A percentile compares a stretch with the other conserved stretches of the same genome.
These are phyloP conservation scores for Melanotaenia boesemani DNA, from an alignment of 2,797 vertebrate genomes.

Conservation along the genomic window DNA sequence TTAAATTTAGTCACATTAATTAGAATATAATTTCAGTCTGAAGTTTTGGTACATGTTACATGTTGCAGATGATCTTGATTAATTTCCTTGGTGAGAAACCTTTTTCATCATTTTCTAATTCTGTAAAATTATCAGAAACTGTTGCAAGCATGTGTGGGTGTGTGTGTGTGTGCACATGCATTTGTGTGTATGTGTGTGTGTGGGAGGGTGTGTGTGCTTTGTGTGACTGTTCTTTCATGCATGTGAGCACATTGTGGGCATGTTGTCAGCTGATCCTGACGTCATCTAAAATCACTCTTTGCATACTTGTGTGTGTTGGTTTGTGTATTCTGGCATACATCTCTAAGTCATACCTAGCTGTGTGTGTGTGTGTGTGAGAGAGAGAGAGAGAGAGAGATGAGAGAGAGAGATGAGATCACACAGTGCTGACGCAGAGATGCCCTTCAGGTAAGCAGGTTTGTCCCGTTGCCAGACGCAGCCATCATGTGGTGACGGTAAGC, in stretches of 20 bases:
- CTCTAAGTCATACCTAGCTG: slow-evolving; percentile 1
- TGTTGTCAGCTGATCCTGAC: not conserved
- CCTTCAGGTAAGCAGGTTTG: slow-evolving; percentile 80
- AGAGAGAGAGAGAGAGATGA: not conserved
- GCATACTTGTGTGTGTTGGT: not conserved
- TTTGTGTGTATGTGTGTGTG: too few relatives aligned
- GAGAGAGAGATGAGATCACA: slow-evolving; percentile 54
- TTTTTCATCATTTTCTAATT: too few relatives aligned
- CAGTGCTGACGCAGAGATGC: slow-evolving; percentile 63
- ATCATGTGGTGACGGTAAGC: slow-evolving; percentile 72
- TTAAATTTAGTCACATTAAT: too few relatives aligned
- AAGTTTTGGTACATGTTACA: too few relatives aligned
- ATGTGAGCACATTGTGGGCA: not conserved
- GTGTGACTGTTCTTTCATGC: too few relatives aligned
- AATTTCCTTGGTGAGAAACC: too few relatives aligned
- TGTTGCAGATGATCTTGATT: too few relatives aligned
- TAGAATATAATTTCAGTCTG: too few relatives aligned
- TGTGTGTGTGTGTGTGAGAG: slow-evolving; percentile 15
- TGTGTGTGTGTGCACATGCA: too few relatives aligned
- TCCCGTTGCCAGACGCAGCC: slow-evolving; percentile 61
- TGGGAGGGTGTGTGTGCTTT: too few relatives aligned
- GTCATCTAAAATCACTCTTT: not conserved
- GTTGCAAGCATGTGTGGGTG: too few relatives aligned
- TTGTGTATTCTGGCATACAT: slow-evolving; percentile 31
- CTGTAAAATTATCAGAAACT: too few relatives aligned